phyloP scores from a whole-genome alignment of 2,113 vertebrate genomes.

The Dicentrarchus labrax region DNA sequence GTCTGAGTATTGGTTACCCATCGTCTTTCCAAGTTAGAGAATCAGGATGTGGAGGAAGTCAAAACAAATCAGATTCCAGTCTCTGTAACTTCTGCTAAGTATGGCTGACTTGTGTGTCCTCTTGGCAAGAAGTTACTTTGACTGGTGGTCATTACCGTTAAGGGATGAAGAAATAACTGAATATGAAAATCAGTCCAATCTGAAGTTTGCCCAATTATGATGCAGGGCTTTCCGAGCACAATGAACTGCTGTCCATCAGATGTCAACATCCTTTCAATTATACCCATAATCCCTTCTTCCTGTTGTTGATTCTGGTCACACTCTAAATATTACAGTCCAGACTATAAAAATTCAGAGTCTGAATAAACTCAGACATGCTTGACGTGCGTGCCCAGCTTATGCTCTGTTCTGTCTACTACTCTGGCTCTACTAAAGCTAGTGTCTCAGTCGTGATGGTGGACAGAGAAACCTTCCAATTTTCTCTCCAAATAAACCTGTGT shows the following conservation, averaged over 20 bases:
- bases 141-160: conserved; percentile 31
- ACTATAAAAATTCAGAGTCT: conserved; percentile 1
- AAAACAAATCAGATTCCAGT: conserved; percentile 3
- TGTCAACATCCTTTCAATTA: conserved; percentile 43
- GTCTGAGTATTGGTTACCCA: not conserved
- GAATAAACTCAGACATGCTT: conserved; percentile 18
- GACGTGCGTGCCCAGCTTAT: conserved; percentile 2
- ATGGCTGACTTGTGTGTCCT: not conserved
- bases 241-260: conserved; percentile 39
- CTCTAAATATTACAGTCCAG: not conserved
- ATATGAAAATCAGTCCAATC: conserved; percentile 27
- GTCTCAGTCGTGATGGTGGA: conserved; percentile 23
- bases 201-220: conserved; percentile 26
- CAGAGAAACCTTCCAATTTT: conserved; percentile 45
- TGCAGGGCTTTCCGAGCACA: conserved; percentile 27
- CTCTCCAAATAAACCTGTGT: conserved; percentile 70
- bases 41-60: conserved; percentile 18
- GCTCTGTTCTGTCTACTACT: not conserved
- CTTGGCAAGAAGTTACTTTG: conserved; percentile 16
- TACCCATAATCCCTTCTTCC: conserved; percentile 13
- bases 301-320: conserved; percentile 8
- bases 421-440: not conserved
- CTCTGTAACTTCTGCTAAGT: conserved; percentile 3
- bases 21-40: not conserved
- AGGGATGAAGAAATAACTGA: conserved; percentile 4